Conservation (phyloP, 2,797 vertebrate genomes). For the Myioborus miniatus region DNA sequence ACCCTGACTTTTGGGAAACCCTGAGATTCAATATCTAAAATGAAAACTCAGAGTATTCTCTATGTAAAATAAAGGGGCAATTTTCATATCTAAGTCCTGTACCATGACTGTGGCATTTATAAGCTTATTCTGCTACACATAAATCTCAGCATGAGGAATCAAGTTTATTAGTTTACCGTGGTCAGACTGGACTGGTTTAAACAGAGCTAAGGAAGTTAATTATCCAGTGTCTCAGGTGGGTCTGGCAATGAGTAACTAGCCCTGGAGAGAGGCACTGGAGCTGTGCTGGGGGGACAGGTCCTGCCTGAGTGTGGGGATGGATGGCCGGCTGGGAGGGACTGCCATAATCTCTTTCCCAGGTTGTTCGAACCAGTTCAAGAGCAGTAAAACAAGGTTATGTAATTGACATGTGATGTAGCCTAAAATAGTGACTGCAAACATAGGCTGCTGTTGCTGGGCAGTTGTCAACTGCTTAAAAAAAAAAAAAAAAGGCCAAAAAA, state of each 20-base stretch:
- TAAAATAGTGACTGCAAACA: constrained; percentile 97
- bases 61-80: not conserved
- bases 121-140: constrained; percentile 22
- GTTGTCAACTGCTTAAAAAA: constrained; percentile 86
- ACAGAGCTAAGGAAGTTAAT: constrained; percentile 75
- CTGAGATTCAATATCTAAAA: not conserved
- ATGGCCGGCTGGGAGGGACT: constrained; percentile 56
- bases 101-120: not conserved
- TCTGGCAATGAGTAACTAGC: constrained; percentile 78
- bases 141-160: constrained; percentile 36
- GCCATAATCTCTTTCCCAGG: constrained; percentile 90
- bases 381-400: constrained; percentile 99
- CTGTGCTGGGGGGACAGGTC: not conserved
- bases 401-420: constrained; percentile 98
- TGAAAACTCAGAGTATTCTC: fast-evolving
- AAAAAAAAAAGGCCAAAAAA: constrained; percentile 31
- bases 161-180: constrained; percentile 47
- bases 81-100: not conserved
- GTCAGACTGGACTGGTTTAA: constrained; percentile 72
- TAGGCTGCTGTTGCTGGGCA: constrained; percentile 95
- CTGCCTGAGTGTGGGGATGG: not conserved
- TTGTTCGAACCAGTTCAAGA: constrained; percentile 97
- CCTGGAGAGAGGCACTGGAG: constrained; percentile 21
- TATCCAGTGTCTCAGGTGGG: constrained; percentile 66
- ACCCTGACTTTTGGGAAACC: not conserved